These are phyloP conservation scores for Hydrotaea cyrtoneurina DNA, from an alignment of 2,888 invertebrate genomes.

Conservation along the genomic window DNA sequence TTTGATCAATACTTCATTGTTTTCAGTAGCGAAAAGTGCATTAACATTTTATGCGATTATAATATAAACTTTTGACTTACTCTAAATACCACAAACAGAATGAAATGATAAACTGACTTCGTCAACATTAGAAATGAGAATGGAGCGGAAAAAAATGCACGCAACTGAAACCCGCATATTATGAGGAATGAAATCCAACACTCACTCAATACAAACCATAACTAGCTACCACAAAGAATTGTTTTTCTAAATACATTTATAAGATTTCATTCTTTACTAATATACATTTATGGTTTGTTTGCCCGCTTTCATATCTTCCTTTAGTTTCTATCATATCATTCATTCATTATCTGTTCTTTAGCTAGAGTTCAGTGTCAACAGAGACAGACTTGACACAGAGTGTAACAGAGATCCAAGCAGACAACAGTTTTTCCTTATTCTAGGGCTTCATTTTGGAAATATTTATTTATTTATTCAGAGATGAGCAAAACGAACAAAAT, in stretches of 20 bases:
- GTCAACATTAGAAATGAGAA: constrained; percentile 8
- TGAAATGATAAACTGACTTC: constrained; percentile 2
- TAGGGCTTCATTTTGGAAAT: constrained; percentile 21
- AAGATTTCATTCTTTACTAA: constrained; percentile 3
- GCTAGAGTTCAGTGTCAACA: constrained; percentile 14
- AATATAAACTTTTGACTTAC: constrained; percentile 29
- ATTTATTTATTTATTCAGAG: background rate
- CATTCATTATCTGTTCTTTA: background rate
- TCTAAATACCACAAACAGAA: constrained; percentile 21
- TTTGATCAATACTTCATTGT: background rate
- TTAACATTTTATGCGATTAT: constrained; percentile 17
- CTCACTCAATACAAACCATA: no score
- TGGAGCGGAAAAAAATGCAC: background rate
- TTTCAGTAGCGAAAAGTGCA: constrained; percentile 1
- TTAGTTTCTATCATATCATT: background rate
- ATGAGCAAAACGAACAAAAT: background rate
- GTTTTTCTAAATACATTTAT: background rate
- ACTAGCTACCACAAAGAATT: background rate
- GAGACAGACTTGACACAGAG: background rate
- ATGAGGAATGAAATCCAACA: background rate
- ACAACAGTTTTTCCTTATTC: background rate
- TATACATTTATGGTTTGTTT: background rate
- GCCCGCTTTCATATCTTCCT: no score
- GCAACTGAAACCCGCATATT: background rate
- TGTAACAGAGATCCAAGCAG: background rate